phyloP scores from a whole-genome alignment of 2,797 vertebrate species.

The Hyperoplus lanceolatus region DNA sequence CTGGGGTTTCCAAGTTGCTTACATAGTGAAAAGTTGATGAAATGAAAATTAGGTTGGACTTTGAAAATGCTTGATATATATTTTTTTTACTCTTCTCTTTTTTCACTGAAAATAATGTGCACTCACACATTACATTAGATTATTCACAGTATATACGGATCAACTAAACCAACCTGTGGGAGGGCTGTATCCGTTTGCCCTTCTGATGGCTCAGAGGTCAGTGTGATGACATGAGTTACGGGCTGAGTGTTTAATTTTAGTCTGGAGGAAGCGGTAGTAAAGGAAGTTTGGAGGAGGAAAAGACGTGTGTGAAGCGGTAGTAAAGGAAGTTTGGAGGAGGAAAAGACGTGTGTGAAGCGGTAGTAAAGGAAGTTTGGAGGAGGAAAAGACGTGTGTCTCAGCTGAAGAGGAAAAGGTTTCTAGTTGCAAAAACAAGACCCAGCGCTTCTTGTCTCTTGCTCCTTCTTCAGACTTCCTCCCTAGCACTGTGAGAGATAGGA shows the following conservation, averaged over 20 bases:
- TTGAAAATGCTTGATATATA: neutral
- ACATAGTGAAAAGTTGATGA: neutral
- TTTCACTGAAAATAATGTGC: neutral
- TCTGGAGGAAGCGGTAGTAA: constrained; percentile 44
- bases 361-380: constrained; percentile 51
- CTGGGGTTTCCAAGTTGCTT: no score
- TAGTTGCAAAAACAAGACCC: constrained; percentile 37
- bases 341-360: constrained; percentile 52
- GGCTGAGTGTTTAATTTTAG: constrained; percentile 41
- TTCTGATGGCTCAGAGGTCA: constrained; percentile 6
- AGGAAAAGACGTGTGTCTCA: constrained; percentile 42
- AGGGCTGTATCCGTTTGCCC: neutral
- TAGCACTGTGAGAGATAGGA: constrained; percentile 1
- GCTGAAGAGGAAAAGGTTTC: constrained; percentile 45
- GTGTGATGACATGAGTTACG: constrained; percentile 22
- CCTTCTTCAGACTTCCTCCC: constrained; percentile 45
- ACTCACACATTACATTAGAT: neutral
- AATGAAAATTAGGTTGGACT: no score
- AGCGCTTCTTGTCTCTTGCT: constrained; percentile 21
- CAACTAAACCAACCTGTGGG: neutral
- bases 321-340: no score
- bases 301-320: no score
- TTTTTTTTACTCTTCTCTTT: neutral
- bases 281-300: constrained; percentile 57
- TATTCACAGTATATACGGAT: neutral